Base-by-base conservation (phyloP, 2,113 vertebrate genomes). In the Ophthalmolycus amberensis region DNA sequence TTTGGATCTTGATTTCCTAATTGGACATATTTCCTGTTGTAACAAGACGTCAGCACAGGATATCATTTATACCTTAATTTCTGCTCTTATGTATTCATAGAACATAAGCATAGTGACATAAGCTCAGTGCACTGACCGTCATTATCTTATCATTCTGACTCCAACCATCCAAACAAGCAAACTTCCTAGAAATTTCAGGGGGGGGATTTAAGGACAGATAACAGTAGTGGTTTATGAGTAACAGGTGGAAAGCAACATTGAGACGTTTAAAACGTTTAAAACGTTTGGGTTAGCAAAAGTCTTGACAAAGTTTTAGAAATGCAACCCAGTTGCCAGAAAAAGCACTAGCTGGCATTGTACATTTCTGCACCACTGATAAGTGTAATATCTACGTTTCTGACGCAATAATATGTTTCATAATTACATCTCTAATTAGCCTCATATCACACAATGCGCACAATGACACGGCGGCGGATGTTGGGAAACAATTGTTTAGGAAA, bases 81-180 rank as follows among this genome's bases (percentile, higher is more conserved):
- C 32, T 38, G 18, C 34, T 63, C 60, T 20, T 37, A 37, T 37
- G 32, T 63, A 37, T 37, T 60, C 15, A 66, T 9, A 66, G 9
- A 18, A 22, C 44, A 38, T 20, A 25, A 42, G 40, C 40, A 42
- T 8, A 3, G 46, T 81, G 38, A 64, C 46, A 56, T 18, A 54
- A 60, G 54, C 12, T 68, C 25, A 25, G 82, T 4, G 40, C 71
- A 77, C 4, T 52, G 79, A 85, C 85, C 73, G 27, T 25, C 71
- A 2, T 44, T 88, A 91, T 86, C 86, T 90, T 77, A 88, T 88
- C 90, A 75, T 7, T 42, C 27, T 75, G 1, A 85, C 34, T 64
- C 25, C 25, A 20, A 59, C 4, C 42, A 38, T 52, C 9, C 69
- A 75, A 81, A 69, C 63, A 79, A 48, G 59, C 52, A 71, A 25